Evolutionary conservation across 2,113 vertebrate genomes (phyloP), one percentile per base, ranked within the genome.

Genomic region (Anas platyrhynchos): DNA sequence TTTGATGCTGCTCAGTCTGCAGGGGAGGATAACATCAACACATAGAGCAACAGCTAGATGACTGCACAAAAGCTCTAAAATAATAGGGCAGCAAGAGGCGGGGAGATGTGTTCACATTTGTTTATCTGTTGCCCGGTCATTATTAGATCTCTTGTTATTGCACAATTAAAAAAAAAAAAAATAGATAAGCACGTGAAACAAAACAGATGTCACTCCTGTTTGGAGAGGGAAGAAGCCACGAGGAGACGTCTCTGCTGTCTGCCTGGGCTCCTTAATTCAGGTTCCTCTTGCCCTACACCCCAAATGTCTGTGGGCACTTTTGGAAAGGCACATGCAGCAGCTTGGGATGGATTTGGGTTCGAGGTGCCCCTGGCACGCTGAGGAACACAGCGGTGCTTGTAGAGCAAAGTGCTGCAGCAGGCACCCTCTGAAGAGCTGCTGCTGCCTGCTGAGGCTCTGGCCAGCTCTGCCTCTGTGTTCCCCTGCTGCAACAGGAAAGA

Each of bases 121-220:
- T 65, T 11, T 71, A 29, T 77, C 27, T 83, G n/a, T 67, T 97
- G 50, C 63, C 41, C 88, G 63, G n/a, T 79, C 82, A 41, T 91
- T 85, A 86, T 73, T 87, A 93, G 54, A 86, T 69, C 59, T 80
- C 85, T 83, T 93, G 48, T 90, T 94, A 90, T 90, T 77, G 63
- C 1, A 29, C 79, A 95, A 80, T 94, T 93, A 93, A 91, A 46
- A 93, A 91, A 46, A 93, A 91, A 44, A 44, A 61, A 41, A 79
- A 83, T 12, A 81, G 91, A 90, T 94, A 95, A 81, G 52, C 23
- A 61, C 8, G 14, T 68, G 43, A 82, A 94, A 55, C 3, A 7
- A 74, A 95, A 61, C 38, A 87, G 43, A 69, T 72, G 62, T 93
- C 46, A 36, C 13, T 89, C 32, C 54, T 82, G 13, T 63, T 75